These are phyloP conservation scores for Xylophagus ater DNA, from an alignment of 2,888 invertebrate species.

Conservation along the genomic window DNA sequence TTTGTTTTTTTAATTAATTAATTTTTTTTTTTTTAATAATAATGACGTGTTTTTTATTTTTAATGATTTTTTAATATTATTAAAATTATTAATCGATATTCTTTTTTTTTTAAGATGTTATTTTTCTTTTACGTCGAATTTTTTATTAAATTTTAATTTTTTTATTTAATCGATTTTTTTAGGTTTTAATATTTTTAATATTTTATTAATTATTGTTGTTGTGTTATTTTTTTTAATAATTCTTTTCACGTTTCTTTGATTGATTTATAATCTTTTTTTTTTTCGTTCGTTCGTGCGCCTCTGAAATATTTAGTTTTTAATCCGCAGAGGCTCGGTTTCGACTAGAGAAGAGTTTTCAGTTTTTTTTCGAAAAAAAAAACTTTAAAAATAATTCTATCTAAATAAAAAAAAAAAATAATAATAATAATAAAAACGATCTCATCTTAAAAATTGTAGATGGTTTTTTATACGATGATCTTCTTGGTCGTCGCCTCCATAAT, in stretches of 20 bases:
- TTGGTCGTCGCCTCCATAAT: background rate
- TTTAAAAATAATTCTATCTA: too few species aligned
- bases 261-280: background rate
- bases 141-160: too few species aligned
- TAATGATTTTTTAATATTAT: too few species aligned
- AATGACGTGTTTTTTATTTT: too few species aligned
- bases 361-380: background rate
- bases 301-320: slow-evolving; percentile 5
- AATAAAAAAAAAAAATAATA: background rate
- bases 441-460: too few species aligned
- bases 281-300: slow-evolving; percentile 17
- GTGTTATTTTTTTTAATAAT: background rate
- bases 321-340: slow-evolving; percentile 40
- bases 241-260: slow-evolving; percentile 1
- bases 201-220: background rate
- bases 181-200: too few species aligned
- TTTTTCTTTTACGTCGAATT: background rate
- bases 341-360: slow-evolving; percentile 20
- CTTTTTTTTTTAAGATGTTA: background rate
- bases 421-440: too few species aligned
- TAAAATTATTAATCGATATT: slow-evolving; percentile 1
- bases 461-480: background rate
- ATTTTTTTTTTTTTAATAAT: too few species aligned
- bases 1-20: too few species aligned
- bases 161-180: too few species aligned